phyloP scores from a whole-genome alignment of 2,113 vertebrate species.

The Catagonus wagneri region DNA sequence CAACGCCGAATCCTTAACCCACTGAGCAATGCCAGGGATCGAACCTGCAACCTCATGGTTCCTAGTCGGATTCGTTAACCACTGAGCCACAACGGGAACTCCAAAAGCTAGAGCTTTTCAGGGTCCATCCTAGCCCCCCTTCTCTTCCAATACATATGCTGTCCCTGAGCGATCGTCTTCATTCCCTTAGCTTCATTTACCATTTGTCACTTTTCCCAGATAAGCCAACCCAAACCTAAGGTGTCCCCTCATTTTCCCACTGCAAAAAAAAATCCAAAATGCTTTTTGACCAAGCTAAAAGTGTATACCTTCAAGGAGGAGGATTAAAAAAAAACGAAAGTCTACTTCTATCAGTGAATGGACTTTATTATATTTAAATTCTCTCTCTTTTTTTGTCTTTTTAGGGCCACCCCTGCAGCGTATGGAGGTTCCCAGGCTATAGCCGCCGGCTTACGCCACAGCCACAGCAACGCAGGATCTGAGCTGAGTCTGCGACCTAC shows the following conservation, averaged over 20 bases:
- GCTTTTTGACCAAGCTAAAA: slow-evolving; percentile 20
- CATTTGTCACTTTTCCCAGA: slow-evolving; percentile 36
- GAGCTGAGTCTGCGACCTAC: too few species aligned
- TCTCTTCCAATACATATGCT: background rate
- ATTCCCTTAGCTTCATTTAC: slow-evolving; percentile 23
- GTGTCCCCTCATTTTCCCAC: slow-evolving; percentile 1
- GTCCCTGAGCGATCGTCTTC: background rate
- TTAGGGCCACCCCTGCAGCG: too few species aligned
- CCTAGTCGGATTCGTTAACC: too few species aligned
- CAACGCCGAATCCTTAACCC: too few species aligned
- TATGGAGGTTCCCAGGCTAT: too few species aligned
- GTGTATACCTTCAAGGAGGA: background rate
- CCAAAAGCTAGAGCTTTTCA: background rate
- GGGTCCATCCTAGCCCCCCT: background rate
- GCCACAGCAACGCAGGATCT: too few species aligned
- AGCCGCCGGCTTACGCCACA: too few species aligned
- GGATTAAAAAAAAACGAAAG: slow-evolving; percentile 18
- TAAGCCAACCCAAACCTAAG: slow-evolving; percentile 44
- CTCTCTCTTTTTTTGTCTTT: background rate
- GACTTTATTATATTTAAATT: slow-evolving; percentile 23
- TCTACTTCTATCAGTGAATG: slow-evolving; percentile 2
- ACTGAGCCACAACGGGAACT: too few species aligned
- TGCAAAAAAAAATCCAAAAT: slow-evolving; percentile 32
- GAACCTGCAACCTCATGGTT: too few species aligned
- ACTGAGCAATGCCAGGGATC: too few species aligned